These are phyloP conservation scores for Silurus aristotelis DNA, from an alignment of 2,797 vertebrate species.

Conservation along the genomic window DNA sequence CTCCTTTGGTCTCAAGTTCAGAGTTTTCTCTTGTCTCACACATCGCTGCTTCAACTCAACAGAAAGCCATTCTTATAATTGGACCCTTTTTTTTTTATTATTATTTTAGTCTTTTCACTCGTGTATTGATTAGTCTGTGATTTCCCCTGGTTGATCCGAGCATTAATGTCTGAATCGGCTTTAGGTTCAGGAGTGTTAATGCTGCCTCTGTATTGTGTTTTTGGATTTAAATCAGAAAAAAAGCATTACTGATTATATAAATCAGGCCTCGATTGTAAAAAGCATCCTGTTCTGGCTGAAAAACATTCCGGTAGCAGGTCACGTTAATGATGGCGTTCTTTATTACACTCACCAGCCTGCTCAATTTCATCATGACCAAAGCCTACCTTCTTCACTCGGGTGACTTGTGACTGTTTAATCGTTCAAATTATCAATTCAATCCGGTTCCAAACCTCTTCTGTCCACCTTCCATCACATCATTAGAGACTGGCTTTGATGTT, in stretches of 20 bases:
- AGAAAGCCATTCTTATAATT: constrained; percentile 23
- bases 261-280: background rate
- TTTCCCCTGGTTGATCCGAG: background rate
- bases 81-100: background rate
- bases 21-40: background rate
- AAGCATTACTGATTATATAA: background rate
- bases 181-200: background rate
- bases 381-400: background rate
- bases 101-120: background rate
- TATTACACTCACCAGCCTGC: background rate
- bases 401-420: background rate
- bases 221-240: background rate
- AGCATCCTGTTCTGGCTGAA: background rate
- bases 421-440: background rate
- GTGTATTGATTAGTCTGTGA: background rate
- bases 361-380: background rate
- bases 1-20: background rate
- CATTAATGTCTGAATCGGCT: too few relatives aligned
- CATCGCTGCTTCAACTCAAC: background rate
- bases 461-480: background rate
- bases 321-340: background rate
- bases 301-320: background rate
- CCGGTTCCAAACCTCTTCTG: background rate
- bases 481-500: constrained; percentile 2
- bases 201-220: background rate